phyloP scores from a whole-genome alignment of 1,140 invertebrate genomes.

The Conopomorpha cramerella region DNA sequence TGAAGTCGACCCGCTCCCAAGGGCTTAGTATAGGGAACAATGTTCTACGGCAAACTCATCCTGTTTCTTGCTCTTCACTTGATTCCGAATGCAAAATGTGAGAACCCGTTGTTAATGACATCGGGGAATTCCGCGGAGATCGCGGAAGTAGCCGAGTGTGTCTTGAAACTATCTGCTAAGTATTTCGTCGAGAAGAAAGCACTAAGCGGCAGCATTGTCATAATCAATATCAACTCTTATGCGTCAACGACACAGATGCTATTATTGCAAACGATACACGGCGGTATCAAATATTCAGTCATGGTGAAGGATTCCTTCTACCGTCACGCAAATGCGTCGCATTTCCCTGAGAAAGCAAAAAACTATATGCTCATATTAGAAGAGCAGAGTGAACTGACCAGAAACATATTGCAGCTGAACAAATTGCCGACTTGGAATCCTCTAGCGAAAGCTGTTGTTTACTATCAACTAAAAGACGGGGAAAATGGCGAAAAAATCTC shows the following conservation, averaged over 20 bases:
- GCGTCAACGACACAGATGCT: slow-evolving; percentile 34
- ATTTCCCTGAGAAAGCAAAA: slow-evolving; percentile 59
- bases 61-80: slow-evolving; percentile 4
- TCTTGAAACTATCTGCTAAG: slow-evolving; percentile 53
- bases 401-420: slow-evolving; percentile 43
- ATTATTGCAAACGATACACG: slow-evolving; percentile 44
- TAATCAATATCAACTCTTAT: slow-evolving; percentile 50
- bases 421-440: slow-evolving; percentile 57
- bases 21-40: too few species aligned
- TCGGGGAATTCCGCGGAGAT: slow-evolving; percentile 25
- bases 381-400: slow-evolving; percentile 37
- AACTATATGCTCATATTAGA: slow-evolving; percentile 59
- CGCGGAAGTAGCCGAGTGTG: slow-evolving; percentile 42
- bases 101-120: slow-evolving; percentile 26
- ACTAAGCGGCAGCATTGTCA: slow-evolving; percentile 52
- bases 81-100: slow-evolving; percentile 7
- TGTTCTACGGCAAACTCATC: too few species aligned
- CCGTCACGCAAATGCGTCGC: slow-evolving; percentile 49
- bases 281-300: slow-evolving; percentile 48
- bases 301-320: slow-evolving; percentile 55
- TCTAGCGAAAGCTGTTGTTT: slow-evolving; percentile 50
- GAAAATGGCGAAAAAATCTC: slow-evolving; percentile 26
- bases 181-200: slow-evolving; percentile 57
- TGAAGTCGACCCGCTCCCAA: too few species aligned
- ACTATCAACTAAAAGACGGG: slow-evolving; percentile 27